Conservation (phyloP, 2,888 invertebrate genomes). For the Acronicta aceris region DNA sequence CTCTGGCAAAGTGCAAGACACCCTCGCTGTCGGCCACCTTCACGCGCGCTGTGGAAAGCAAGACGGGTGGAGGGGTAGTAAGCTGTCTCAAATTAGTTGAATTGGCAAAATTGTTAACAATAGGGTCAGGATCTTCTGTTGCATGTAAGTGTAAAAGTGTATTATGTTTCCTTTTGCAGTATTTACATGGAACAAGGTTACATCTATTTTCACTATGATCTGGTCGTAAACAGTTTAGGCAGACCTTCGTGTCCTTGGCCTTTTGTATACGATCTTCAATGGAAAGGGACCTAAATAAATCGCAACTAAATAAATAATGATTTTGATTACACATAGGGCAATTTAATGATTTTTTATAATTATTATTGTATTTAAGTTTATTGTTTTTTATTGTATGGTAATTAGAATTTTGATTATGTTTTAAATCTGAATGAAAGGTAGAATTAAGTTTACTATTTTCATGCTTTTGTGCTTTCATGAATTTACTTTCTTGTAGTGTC, state of each 20-base stretch:
- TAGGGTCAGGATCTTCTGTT: background rate
- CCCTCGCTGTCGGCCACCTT: background rate
- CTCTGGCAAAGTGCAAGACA: background rate
- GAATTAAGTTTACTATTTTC: background rate
- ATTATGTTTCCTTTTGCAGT: background rate
- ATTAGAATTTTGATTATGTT: conserved; percentile 1
- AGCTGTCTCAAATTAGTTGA: background rate
- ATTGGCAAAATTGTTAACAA: background rate
- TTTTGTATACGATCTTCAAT: background rate
- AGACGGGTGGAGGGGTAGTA: background rate
- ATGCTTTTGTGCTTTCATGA: no score
- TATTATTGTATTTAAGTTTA: background rate
- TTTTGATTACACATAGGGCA: background rate
- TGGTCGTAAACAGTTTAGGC: background rate
- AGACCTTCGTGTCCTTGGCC: background rate
- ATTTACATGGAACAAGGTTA: background rate
- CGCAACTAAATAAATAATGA: background rate
- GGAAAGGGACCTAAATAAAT: background rate
- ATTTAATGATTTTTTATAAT: background rate
- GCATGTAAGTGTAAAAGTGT: background rate
- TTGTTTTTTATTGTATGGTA: background rate
- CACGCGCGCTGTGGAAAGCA: conserved; percentile 6
- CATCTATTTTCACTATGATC: background rate
- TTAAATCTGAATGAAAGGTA: background rate
- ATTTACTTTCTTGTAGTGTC: background rate